Conservation (phyloP, 2,888 invertebrate species). For the Marronus borbonicus region DNA sequence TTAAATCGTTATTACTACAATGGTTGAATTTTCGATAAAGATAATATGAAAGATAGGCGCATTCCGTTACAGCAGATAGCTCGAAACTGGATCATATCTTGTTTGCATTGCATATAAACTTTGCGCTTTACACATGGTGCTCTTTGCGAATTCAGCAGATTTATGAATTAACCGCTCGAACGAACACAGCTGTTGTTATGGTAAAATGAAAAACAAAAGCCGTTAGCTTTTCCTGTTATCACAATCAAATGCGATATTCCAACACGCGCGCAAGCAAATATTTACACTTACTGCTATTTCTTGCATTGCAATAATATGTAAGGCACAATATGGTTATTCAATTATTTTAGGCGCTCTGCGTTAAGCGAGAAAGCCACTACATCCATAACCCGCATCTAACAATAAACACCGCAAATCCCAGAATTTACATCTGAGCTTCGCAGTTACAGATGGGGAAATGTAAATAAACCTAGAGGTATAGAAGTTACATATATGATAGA, state of each 20-base stretch:
- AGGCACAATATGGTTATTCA: too few species aligned
- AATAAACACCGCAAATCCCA: too few species aligned
- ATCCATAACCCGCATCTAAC: too few species aligned
- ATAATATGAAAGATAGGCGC: slow-evolving; percentile 21
- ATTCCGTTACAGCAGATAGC: slow-evolving; percentile 24
- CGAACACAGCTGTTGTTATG: slow-evolving; percentile 52
- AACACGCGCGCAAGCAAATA: slow-evolving; percentile 25
- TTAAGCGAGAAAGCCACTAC: too few species aligned
- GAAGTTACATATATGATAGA: too few species aligned
- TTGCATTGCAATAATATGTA: background rate
- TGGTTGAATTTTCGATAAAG: background rate
- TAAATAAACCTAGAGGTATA: too few species aligned
- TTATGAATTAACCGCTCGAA: slow-evolving; percentile 28
- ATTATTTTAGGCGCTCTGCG: too few species aligned
- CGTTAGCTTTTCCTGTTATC: slow-evolving; percentile 42
- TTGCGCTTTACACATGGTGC: background rate
- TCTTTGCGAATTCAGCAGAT: slow-evolving; percentile 17
- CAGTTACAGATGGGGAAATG: too few species aligned
- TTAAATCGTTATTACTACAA: background rate
- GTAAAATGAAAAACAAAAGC: slow-evolving; percentile 47
- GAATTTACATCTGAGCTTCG: too few species aligned
- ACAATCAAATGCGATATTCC: background rate
- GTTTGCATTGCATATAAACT: slow-evolving; percentile 15
- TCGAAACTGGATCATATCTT: slow-evolving; percentile 13
- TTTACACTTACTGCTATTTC: slow-evolving; percentile 11